Evolutionary conservation across 2,797 vertebrate species (phyloP).

Genomic region (Melopsittacus undulatus): DNA sequence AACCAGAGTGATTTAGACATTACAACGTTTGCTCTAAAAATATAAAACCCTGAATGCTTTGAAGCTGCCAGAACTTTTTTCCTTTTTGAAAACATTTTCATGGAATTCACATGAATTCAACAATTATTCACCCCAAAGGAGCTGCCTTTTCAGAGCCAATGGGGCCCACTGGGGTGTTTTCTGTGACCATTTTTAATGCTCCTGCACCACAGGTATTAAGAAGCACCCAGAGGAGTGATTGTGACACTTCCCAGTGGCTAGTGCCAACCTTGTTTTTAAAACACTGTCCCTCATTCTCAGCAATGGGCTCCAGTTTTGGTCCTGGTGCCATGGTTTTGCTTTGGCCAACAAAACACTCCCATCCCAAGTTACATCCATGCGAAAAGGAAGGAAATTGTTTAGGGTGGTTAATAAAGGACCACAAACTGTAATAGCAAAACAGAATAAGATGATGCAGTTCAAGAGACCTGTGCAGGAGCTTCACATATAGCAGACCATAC

Average conservation of each 20-base stretch:
- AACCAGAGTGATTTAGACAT: neutral
- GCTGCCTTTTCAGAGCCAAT: neutral
- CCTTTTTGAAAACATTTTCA: neutral
- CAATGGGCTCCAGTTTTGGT: neutral
- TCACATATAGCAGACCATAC: neutral
- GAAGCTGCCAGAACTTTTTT: neutral
- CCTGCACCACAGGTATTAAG: neutral
- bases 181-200: neutral
- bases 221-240: neutral
- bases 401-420: neutral
- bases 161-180: neutral
- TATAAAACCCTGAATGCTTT: neutral
- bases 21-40: neutral
- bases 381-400: neutral
- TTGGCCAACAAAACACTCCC: neutral
- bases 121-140: neutral
- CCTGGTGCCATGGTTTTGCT: neutral
- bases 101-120: neutral
- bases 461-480: neutral
- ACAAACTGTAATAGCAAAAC: neutral
- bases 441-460: neutral
- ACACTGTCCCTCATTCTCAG: neutral
- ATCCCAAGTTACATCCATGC: neutral
- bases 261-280: neutral
- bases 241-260: neutral